Evolutionary conservation across 2,888 invertebrate species (phyloP).

Genomic region (Ectropis crepuscularia): DNA sequence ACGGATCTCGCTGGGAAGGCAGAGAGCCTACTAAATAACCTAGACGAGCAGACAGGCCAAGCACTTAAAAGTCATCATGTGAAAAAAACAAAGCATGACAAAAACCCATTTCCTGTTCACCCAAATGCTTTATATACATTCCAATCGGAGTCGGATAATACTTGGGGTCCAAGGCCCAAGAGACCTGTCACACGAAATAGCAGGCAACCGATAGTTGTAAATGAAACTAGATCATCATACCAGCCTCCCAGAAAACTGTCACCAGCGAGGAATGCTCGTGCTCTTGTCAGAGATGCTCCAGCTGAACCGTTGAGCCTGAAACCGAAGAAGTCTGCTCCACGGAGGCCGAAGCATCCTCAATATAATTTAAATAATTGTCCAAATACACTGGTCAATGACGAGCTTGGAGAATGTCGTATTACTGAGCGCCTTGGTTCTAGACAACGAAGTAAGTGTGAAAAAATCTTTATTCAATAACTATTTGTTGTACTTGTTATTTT

Average conservation of each 20-base stretch:
- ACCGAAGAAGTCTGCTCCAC: constrained; percentile 48
- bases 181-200: constrained; percentile 46
- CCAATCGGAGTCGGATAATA: constrained; percentile 42
- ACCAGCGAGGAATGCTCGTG: constrained; percentile 46
- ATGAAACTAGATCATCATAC: constrained; percentile 53
- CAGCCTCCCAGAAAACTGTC: constrained; percentile 50
- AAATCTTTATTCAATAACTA: neutral
- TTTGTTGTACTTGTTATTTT: neutral
- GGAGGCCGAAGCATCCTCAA: constrained; percentile 46
- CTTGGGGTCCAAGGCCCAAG: constrained; percentile 51
- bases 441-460: constrained; percentile 62
- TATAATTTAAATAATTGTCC: constrained; percentile 61
- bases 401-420: constrained; percentile 44
- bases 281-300: constrained; percentile 46
- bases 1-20: constrained; percentile 90
- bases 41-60: constrained; percentile 90
- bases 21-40: constrained; percentile 89
- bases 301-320: constrained; percentile 39
- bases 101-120: constrained; percentile 43
- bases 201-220: constrained; percentile 51
- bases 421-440: constrained; percentile 53
- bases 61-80: constrained; percentile 80
- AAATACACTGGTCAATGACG: constrained; percentile 60
- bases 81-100: constrained; percentile 54
- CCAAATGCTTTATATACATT: constrained; percentile 12